Evolutionary conservation across 2,797 vertebrate genomes (phyloP), one percentile per base, ranked within the genome.

Genomic region (Melanotaenia pygmaea): DNA sequence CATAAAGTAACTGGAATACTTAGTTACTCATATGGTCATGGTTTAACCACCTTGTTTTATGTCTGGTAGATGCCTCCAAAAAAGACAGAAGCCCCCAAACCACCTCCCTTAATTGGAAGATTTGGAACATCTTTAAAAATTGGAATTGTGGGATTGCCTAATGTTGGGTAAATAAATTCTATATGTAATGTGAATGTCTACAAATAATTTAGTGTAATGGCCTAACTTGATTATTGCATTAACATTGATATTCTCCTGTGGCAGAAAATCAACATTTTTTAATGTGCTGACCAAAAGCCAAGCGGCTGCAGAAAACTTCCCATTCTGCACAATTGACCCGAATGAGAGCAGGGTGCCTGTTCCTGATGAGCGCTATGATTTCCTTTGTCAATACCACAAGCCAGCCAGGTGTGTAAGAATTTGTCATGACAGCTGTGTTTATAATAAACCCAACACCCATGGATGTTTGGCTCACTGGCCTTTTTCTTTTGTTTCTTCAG

Each of bases 241-340:
- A 3, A 6, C 58, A 18, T 20, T 74, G 34, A 77, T 60, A 3
- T 18, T 70, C 5, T 35, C 4, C 26, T 60, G 72, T 1, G 90
- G 14, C 83, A 99, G 98, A 88, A 99, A 99, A 89, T 99, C 98
- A 0, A 99, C 98, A 0, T 99, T 99, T 93, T 99, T 99, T 92
- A 99, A 99, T 63, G 97, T 99, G 61, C 91, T 99, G 88, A 99
- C 98, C 8, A 99, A 98, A 91, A 99, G 96, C 82, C 97, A 99
- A 81, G 98, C 97, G 0, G 92, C 97, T 34, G 98, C 98, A 0
- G 97, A 99, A 84, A 99, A 99, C 65, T 99, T 99, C 79, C 98
- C 98, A 0, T 99, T 99, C 94, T 99, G 98, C 91, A 99, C 98
- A 26, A 99, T 99, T 61, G 97, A 99, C 81, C 98, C 98, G 18